Base-by-base conservation (phyloP, 2,113 vertebrate genomes). In the Grallaria varia region DNA sequence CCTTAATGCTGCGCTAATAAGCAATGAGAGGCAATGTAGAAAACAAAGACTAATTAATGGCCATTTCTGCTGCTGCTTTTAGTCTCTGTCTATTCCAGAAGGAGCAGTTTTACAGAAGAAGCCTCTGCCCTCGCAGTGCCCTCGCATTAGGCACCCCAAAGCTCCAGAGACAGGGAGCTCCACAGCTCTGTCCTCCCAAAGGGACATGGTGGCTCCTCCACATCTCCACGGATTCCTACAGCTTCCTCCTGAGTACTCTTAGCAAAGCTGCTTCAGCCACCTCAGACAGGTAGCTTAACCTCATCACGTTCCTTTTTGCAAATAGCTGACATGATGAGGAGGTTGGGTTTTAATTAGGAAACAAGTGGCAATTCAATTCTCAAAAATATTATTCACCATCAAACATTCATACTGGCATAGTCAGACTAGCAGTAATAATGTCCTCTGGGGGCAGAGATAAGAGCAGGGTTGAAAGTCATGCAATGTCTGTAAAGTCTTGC, bases 11-110 rank as follows among this genome's bases (percentile, higher is more conserved):
- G 8, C 0, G 0, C 50, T 86, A 73, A 66, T 62, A 40, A 62
- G 80, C 45, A 62, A 45, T 4, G 62, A 77, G 67, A 92, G 80
- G 83, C 91, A 84, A 84, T 25, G 24, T 31, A 67, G 80, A 15
- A 84, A 90, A 80, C 88, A 92, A 87, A 74, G 68, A 66, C 85
- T 71, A 77, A 95, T 89, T 88, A 94, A 95, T 71, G 91, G 63
- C 67, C 95, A 18, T 4, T 50, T 24, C 80, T 95, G 79, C 91
- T 44, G 75, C 95, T 69, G 86, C 91, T 63, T 66, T 86, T 66
- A 69, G 64, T 86, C 76, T 28, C 72, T 83, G 67, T 10, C 55
- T 66, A 23, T 74, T 81, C 87, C 91, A 94, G 86, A 68, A 93
- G 89, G 73, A 91, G 77, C 73, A 47, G 44, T 78, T 93, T 81